Conservation (phyloP, 2,888 invertebrate genomes). For the Peribatodes rhomboidaria region DNA sequence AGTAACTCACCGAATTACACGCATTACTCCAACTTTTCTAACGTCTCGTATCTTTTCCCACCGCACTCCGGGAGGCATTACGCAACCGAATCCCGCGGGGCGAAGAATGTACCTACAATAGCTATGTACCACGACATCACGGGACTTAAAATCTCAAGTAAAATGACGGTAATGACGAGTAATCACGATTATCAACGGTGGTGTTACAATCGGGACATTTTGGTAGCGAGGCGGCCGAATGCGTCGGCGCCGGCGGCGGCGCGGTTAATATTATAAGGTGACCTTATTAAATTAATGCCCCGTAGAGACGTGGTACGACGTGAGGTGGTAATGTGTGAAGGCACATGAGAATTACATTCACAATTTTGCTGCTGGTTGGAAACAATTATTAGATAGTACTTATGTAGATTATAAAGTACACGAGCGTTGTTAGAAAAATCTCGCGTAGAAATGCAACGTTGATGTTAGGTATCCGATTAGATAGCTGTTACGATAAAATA, state of each 20-base stretch:
- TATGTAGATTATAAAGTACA: too few species aligned
- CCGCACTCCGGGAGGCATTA: constrained; percentile 13
- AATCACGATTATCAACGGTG: constrained; percentile 19
- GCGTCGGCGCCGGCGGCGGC: constrained; percentile 2
- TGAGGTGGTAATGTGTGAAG: neutral
- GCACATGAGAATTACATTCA: neutral
- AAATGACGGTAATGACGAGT: constrained; percentile 16
- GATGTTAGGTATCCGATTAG: too few species aligned
- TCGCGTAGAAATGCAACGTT: too few species aligned
- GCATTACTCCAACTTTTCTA: constrained; percentile 7
- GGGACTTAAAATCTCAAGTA: constrained; percentile 7
- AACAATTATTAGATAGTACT: too few species aligned
- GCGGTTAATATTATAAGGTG: neutral
- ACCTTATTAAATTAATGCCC: constrained; percentile 11
- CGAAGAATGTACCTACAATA: neutral
- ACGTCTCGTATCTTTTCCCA: constrained; percentile 14
- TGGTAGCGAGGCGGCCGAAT: neutral
- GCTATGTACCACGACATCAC: neutral
- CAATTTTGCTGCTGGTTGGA: neutral
- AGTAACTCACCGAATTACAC: constrained; percentile 16
- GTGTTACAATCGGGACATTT: constrained; percentile 5
- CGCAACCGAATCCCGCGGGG: constrained; percentile 18
- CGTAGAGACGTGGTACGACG: neutral
- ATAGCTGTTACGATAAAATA: too few species aligned
- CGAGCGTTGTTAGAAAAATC: too few species aligned